These are phyloP conservation scores for Eremophila alpestris DNA, from an alignment of 2,797 vertebrate genomes.

Conservation along the genomic window DNA sequence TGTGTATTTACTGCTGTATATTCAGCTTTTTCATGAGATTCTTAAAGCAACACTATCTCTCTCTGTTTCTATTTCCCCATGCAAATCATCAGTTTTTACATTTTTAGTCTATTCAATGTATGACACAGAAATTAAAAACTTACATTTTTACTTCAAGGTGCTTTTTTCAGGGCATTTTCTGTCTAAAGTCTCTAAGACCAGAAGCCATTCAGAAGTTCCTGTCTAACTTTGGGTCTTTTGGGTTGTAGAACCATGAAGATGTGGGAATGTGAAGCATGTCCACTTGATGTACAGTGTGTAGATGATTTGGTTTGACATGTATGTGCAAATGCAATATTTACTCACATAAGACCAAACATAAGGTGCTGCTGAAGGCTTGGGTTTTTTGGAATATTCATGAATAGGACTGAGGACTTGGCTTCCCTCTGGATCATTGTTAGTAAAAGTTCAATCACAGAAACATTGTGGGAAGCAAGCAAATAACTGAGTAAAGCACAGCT, in stretches of 20 bases:
- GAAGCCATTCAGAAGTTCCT: neutral
- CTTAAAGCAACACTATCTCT: neutral
- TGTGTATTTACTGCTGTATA: neutral
- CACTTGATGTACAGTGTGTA: neutral
- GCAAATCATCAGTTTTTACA: neutral
- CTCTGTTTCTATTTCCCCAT: fast-evolving
- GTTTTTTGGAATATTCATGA: neutral
- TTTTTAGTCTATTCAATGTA: neutral
- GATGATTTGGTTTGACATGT: neutral
- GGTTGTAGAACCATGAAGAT: neutral
- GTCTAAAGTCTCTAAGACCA: neutral
- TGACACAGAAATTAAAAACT: neutral
- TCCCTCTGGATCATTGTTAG: neutral
- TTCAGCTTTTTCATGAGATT: neutral
- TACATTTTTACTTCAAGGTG: neutral
- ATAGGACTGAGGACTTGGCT: neutral
- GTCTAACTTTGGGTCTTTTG: neutral
- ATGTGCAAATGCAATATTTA: neutral
- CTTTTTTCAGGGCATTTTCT: neutral
- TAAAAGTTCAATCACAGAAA: neutral
- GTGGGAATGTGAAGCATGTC: fast-evolving
- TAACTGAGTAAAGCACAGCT: neutral
- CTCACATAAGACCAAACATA: neutral
- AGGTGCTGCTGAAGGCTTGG: neutral
- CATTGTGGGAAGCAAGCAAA: neutral